phyloP scores from a whole-genome alignment of 37 sponge, comb jelly and placozoan genomes.

The Cliona cf. orientalis region DNA sequence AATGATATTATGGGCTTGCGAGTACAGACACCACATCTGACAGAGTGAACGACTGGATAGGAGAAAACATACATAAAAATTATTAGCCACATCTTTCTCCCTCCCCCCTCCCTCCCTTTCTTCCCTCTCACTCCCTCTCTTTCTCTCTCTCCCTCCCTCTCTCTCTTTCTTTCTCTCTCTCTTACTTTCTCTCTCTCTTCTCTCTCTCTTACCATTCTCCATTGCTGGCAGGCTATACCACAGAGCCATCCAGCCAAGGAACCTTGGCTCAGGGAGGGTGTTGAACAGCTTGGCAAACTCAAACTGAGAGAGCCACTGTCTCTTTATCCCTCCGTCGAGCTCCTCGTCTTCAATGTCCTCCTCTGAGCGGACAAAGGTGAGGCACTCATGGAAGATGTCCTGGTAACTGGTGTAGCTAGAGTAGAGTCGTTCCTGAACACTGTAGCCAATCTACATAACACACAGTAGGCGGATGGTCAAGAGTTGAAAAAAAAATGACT shows the following conservation, averaged over 20 bases:
- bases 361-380: constrained; percentile 28
- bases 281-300: constrained; percentile 52
- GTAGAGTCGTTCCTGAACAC: constrained; percentile 36
- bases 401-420: neutral
- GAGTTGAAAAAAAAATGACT: neutral
- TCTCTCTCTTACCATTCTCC: constrained; percentile 39
- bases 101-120: neutral
- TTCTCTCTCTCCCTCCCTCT: constrained; percentile 7
- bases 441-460: neutral
- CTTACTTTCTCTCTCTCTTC: neutral
- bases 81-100: neutral
- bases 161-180: constrained; percentile 24
- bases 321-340: constrained; percentile 14
- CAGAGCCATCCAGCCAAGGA: constrained; percentile 46
- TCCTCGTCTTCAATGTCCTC: constrained; percentile 56
- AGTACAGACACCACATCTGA: constrained; percentile 46
- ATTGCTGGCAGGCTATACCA: constrained; percentile 26
- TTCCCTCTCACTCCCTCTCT: constrained; percentile 18
- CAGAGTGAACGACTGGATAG: constrained; percentile 42
- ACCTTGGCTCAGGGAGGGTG: constrained; percentile 6
- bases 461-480: neutral
- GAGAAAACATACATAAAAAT: too few relatives aligned
- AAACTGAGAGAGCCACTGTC: constrained; percentile 61
- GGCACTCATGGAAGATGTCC: constrained; percentile 33
- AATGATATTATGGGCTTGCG: constrained; percentile 37